A percentile compares a stretch with the other conserved stretches of the same genome.
Evolutionary conservation across 2,113 vertebrate genomes (phyloP).

Genomic region (Phrynosoma blainvillii): DNA sequence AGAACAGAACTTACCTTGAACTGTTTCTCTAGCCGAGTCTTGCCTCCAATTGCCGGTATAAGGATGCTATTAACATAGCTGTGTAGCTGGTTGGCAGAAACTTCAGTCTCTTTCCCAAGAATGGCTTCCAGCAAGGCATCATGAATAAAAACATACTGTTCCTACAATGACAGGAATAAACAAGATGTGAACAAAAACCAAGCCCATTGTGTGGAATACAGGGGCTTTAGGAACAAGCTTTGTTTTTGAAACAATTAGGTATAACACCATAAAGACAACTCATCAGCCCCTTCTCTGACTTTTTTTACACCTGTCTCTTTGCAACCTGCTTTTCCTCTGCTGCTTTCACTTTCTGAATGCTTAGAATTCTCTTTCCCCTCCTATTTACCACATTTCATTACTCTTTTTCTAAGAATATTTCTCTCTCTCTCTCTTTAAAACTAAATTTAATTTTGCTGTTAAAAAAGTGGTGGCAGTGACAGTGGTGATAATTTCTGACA

Average conservation of each 20-base stretch:
- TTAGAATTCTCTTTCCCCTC: background rate
- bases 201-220: background rate
- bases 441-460: background rate
- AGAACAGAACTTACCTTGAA: conserved; percentile 83
- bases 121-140: conserved; percentile 95
- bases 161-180: conserved; percentile 74
- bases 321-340: background rate
- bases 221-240: conserved; percentile 28
- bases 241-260: conserved; percentile 20
- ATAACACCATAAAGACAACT: conserved; percentile 31
- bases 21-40: conserved; percentile 89
- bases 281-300: background rate
- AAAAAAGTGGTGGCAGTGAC: background rate
- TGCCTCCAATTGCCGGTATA: conserved; percentile 84
- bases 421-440: background rate
- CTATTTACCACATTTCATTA: background rate
- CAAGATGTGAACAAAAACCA: conserved; percentile 3
- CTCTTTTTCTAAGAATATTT: background rate
- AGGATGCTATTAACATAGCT: conserved; percentile 92
- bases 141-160: conserved; percentile 96
- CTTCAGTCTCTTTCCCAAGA: conserved; percentile 91
- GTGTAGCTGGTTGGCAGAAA: conserved; percentile 86
- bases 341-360: background rate
- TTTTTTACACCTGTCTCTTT: background rate
- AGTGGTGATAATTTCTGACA: background rate